Evolutionary conservation across 2,113 vertebrate species (phyloP).

Genomic region (Circaetus gallicus): DNA sequence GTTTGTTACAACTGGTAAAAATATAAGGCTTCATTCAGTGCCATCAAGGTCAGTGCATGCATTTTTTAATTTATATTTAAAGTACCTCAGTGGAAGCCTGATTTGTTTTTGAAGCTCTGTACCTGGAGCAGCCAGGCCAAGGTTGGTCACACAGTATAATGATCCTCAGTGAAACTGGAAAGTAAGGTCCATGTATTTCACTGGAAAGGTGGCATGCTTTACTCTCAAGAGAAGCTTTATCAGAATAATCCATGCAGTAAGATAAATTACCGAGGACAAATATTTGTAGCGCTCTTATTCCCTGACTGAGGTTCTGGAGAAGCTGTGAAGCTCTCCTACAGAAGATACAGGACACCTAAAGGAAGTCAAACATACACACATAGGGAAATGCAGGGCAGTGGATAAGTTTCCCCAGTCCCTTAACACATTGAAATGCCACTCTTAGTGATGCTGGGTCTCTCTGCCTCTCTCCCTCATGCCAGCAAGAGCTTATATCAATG

Average conservation of each 20-base stretch:
- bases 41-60: background rate
- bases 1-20: background rate
- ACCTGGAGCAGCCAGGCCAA: background rate
- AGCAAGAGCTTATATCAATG: background rate
- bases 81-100: background rate
- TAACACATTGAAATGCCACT: background rate
- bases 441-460: background rate
- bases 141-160: background rate
- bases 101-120: background rate
- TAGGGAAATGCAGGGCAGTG: background rate
- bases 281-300: background rate
- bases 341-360: background rate
- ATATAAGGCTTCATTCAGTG: background rate
- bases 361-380: background rate
- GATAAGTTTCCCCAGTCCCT: background rate
- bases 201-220: background rate
- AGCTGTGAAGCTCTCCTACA: background rate
- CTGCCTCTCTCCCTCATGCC: background rate
- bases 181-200: background rate
- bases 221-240: background rate
- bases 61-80: background rate
- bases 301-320: background rate
- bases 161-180: background rate
- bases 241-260: background rate
- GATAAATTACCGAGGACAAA: background rate